phyloP scores from a whole-genome alignment of 2,797 vertebrate genomes.

The Halcyon chelicuti region DNA sequence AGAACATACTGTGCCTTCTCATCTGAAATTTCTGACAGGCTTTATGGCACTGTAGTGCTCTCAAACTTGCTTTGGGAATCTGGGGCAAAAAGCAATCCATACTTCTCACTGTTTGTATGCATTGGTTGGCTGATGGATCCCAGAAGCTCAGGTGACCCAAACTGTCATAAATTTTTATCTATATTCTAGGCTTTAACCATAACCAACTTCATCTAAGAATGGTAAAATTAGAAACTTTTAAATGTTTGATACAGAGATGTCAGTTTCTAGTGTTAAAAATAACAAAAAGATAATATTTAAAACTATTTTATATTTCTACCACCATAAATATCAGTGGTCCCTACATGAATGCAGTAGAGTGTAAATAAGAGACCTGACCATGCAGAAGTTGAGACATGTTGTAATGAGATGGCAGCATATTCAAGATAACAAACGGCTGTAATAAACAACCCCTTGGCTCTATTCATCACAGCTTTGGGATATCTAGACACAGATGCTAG shows the following conservation, averaged over 20 bases:
- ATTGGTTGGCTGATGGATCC: not conserved
- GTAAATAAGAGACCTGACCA: not conserved
- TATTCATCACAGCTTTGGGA: not conserved
- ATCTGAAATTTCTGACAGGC: not conserved
- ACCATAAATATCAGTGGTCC: not conserved
- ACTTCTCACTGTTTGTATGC: not conserved
- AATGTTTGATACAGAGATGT: not conserved
- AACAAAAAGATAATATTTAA: not conserved
- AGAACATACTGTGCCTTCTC: not conserved
- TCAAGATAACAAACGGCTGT: not conserved
- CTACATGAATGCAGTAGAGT: not conserved
- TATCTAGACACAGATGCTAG: not conserved
- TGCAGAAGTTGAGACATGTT: not conserved
- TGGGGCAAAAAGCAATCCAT: not conserved
- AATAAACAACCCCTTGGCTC: constrained; percentile 22
- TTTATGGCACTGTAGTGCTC: not conserved
- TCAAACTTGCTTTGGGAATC: not conserved
- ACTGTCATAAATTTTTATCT: not conserved
- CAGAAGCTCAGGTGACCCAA: not conserved
- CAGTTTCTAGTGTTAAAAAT: not conserved
- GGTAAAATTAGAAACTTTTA: not conserved
- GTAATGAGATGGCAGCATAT: constrained; percentile 8
- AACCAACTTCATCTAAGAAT: not conserved
- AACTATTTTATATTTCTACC: not conserved
- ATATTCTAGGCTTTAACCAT: not conserved